These are phyloP conservation scores for Drosophila testacea DNA, from an alignment of 2,888 invertebrate genomes.

Conservation along the genomic window DNA sequence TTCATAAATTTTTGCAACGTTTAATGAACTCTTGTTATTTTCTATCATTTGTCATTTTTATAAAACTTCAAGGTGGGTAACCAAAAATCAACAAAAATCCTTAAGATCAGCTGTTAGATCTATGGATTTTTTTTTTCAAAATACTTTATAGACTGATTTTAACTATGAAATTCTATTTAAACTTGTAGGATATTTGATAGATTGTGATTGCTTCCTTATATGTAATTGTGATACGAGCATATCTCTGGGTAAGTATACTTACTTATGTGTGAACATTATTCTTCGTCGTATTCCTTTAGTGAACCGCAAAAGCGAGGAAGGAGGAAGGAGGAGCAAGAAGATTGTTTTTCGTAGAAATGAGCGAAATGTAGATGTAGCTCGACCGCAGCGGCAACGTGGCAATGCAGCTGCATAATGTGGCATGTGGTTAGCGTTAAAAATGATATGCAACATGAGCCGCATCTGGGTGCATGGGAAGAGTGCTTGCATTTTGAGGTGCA, in stretches of 20 bases:
- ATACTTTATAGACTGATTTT: no score
- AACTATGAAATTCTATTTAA: no score
- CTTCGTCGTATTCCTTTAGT: constrained; percentile 72
- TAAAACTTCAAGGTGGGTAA: no score
- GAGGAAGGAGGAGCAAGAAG: constrained; percentile 7
- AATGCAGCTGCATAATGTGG: constrained; percentile 79
- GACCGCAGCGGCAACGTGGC: constrained; percentile 73
- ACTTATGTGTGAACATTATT: constrained; percentile 78
- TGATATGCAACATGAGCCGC: constrained; percentile 77
- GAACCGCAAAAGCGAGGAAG: constrained; percentile 57
- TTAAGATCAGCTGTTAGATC: no score
- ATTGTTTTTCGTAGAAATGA: constrained; percentile 34
- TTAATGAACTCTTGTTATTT: no score
- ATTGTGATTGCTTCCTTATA: constrained; percentile 3
- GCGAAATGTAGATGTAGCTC: constrained; percentile 31
- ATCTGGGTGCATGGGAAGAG: constrained; percentile 27
- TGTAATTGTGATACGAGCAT: constrained; percentile 7
- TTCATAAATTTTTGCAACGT: no score
- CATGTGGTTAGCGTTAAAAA: constrained; percentile 82
- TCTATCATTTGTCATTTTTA: no score
- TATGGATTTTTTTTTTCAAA: no score
- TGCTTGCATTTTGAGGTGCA: constrained; percentile 50
- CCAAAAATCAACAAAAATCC: no score
- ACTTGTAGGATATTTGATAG: constrained; percentile 32
- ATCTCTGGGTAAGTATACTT: constrained; percentile 61